These are phyloP conservation scores for Drosophila kepulauana DNA, from an alignment of 1,140 invertebrate species.

Conservation along the genomic window DNA sequence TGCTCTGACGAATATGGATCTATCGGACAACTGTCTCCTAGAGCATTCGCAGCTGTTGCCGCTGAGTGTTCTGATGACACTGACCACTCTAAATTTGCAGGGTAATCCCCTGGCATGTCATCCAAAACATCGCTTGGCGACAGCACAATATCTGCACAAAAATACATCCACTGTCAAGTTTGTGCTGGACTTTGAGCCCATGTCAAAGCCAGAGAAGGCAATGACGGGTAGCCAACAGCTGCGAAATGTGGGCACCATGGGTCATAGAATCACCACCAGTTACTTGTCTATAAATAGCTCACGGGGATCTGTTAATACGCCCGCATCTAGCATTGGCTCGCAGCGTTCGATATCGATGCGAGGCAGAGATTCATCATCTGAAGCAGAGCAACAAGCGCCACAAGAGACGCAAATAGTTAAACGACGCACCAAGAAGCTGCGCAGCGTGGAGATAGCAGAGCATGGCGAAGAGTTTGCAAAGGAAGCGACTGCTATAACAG, in stretches of 20 bases:
- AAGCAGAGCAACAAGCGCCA: constrained; percentile 44
- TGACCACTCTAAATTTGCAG: constrained; percentile 86
- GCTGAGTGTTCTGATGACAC: constrained; percentile 86
- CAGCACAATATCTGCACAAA: constrained; percentile 87
- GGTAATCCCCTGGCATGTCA: constrained; percentile 88
- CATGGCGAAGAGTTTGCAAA: constrained; percentile 21
- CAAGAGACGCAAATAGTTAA: constrained; percentile 28
- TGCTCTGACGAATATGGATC: constrained; percentile 87
- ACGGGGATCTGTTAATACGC: constrained; percentile 59
- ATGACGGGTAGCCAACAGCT: constrained; percentile 83
- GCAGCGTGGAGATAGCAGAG: constrained; percentile 75
- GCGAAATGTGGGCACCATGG: constrained; percentile 44
- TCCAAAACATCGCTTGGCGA: constrained; percentile 86
- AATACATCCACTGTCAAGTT: constrained; percentile 87
- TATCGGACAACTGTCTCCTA: constrained; percentile 88
- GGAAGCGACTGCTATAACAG: constrained; percentile 23
- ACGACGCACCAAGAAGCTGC: constrained; percentile 46
- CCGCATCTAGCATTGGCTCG: constrained; percentile 74
- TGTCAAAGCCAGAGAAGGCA: constrained; percentile 86
- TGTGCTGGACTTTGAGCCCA: constrained; percentile 86
- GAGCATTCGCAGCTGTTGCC: constrained; percentile 87
- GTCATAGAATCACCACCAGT: constrained; percentile 47
- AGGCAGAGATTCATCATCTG: constrained; percentile 45
- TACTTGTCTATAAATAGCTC: constrained; percentile 64
- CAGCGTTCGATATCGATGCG: constrained; percentile 56